Conservation (phyloP, 2,113 vertebrate species). For the Elachura formosa region DNA sequence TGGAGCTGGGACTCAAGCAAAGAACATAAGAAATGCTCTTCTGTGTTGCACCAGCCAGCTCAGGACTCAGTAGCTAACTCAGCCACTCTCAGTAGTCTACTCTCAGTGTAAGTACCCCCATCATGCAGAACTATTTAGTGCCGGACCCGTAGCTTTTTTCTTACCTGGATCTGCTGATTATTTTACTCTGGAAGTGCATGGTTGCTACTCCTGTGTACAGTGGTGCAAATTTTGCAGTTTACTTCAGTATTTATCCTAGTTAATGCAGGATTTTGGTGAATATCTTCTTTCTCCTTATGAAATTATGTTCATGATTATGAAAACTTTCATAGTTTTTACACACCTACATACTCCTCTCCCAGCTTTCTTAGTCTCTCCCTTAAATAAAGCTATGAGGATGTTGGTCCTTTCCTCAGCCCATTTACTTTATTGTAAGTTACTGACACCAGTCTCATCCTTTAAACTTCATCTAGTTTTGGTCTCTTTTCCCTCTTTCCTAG, state of each 20-base stretch:
- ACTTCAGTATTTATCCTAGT: not conserved
- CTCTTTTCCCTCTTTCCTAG: not conserved
- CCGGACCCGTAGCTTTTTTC: not conserved
- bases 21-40: not conserved
- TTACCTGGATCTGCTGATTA: not conserved
- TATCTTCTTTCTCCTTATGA: not conserved
- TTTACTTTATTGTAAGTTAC: not conserved
- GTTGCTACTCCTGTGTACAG: not conserved
- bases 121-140: not conserved
- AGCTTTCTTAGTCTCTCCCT: not conserved
- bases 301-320: not conserved
- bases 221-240: not conserved
- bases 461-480: not conserved
- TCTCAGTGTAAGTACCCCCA: not conserved
- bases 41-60: not conserved
- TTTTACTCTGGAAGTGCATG: not conserved
- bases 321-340: not conserved
- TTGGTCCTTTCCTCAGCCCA: not conserved
- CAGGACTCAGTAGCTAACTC: not conserved
- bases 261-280: not conserved
- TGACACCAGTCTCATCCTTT: not conserved
- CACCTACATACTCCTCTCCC: accelerated
- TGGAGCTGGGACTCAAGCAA: not conserved
- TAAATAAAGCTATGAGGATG: not conserved
- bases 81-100: not conserved